Conservation (phyloP, 2,113 vertebrate species). For the Apistogramma diplotaenia region DNA sequence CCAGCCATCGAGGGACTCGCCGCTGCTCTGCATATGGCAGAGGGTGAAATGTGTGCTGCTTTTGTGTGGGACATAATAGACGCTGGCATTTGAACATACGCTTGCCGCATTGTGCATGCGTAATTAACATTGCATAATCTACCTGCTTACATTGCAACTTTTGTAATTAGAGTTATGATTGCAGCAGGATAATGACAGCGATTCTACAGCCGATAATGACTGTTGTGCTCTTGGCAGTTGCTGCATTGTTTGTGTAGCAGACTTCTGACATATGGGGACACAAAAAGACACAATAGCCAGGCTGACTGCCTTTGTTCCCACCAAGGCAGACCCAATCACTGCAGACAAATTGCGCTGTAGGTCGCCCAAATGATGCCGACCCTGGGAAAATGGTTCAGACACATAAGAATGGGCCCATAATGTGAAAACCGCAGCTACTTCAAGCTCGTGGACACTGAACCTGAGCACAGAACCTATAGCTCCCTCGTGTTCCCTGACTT, state of each 20-base stretch:
- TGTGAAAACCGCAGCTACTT: conserved; percentile 42
- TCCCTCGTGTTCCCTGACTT: conserved; percentile 2
- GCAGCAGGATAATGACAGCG: conserved; percentile 65
- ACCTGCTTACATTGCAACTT: conserved; percentile 78
- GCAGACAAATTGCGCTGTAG: conserved; percentile 69
- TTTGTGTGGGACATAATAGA: conserved; percentile 51
- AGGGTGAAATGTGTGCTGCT: conserved; percentile 15
- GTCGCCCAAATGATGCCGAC: conserved; percentile 65
- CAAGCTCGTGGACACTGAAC: conserved; percentile 24
- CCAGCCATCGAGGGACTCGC: neutral
- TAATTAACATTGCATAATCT: conserved; percentile 78
- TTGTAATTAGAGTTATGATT: conserved; percentile 81
- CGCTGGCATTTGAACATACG: conserved; percentile 69
- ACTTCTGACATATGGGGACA: conserved; percentile 75
- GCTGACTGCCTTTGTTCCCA: conserved; percentile 70
- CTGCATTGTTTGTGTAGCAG: conserved; percentile 66
- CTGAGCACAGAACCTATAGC: conserved; percentile 18
- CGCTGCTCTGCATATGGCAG: conserved; percentile 34
- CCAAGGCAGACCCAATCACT: conserved; percentile 69
- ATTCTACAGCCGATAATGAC: conserved; percentile 74
- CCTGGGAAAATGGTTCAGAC: conserved; percentile 62
- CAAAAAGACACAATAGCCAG: conserved; percentile 71
- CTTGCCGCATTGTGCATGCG: conserved; percentile 30
- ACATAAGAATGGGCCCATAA: conserved; percentile 52
- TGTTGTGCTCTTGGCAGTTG: conserved; percentile 54